Base-by-base conservation (phyloP, 2,888 invertebrate genomes). In the Lochmaea capreae region DNA sequence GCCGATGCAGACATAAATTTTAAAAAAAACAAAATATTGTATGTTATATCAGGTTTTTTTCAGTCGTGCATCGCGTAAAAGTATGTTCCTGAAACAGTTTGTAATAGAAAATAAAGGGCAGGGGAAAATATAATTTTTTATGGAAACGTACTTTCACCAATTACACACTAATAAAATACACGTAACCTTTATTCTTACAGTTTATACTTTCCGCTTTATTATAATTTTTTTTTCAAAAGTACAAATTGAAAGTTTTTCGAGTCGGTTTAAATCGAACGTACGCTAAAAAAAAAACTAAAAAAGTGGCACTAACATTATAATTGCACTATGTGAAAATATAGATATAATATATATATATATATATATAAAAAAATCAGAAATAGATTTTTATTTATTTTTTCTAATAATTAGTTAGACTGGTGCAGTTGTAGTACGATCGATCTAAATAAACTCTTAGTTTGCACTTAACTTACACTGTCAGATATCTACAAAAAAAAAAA, bases 81-180 rank as follows among this genome's bases (percentile, higher is more conserved):
- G 75, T 78, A 81, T 39, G 74, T 79, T 77, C 73, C 77, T 77
- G 67, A 78, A 80, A 79, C 54, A 42, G 22, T 70, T 52, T 46
- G 33, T 69, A 18, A 69, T 73, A 71, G 71, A 70, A 33, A 73
- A 72, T 69, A 59, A 71, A 73, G 71, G 42, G 49, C 54, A 61
- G 70, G 18, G 71, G 66, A 46, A 71, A 58, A 42, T 58, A 43
- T 26, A 33, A 74, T 39, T 43, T 43, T 79, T 79, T 81, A 78
- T 73, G 78, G 80, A 81, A 82, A 80, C 80, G 77, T 80, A 81
- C 79, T 80, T 79, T 79, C 74, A 65, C 65, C 73, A 62, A 77
- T 77, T 76, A 81, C 79, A 81, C 79, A 81, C 78, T 81, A 81
- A 81, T 82, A 81, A 82, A 82, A 82, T 81, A 81, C 82, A 81